phyloP scores from a whole-genome alignment of 2,888 invertebrate species.

The Tholera decimalis region DNA sequence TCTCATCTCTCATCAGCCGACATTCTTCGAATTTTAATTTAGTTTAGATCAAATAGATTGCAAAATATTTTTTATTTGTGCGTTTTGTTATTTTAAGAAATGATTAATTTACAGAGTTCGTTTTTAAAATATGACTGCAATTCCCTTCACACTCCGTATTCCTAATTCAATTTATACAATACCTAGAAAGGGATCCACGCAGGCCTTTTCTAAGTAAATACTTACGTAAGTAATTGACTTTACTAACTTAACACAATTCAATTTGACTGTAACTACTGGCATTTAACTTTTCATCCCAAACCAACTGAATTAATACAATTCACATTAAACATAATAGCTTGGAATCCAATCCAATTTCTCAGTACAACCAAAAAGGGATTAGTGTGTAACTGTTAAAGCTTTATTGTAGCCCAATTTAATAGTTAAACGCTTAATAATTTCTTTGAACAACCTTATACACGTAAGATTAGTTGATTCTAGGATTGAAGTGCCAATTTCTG shows the following conservation, averaged over 20 bases:
- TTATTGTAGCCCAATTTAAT: conserved; percentile 8
- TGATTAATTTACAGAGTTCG: too few species aligned
- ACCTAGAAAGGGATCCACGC: conserved; percentile 26
- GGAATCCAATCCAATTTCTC: conserved; percentile 50
- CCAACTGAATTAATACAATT: conserved; percentile 52
- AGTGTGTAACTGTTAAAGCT: conserved; percentile 21
- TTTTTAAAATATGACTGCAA: background rate
- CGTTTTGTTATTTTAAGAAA: too few species aligned
- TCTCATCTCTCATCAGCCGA: too few species aligned
- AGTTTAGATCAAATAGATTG: too few species aligned
- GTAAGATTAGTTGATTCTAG: background rate
- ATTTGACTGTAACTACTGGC: conserved; percentile 31
- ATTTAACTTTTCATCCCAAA: conserved; percentile 53
- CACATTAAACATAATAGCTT: conserved; percentile 48
- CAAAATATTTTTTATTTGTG: background rate
- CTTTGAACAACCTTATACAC: conserved; percentile 9
- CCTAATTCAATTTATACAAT: conserved; percentile 30
- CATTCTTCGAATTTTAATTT: too few species aligned
- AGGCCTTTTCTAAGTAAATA: conserved; percentile 27
- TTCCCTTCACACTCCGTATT: background rate
- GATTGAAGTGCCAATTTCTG: background rate
- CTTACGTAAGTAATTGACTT: conserved; percentile 42
- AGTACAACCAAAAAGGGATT: conserved; percentile 36
- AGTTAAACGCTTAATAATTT: conserved; percentile 5
- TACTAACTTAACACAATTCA: conserved; percentile 19